These are phyloP conservation scores for Timema cristinae DNA, from an alignment of 2,888 invertebrate species.

Conservation along the genomic window DNA sequence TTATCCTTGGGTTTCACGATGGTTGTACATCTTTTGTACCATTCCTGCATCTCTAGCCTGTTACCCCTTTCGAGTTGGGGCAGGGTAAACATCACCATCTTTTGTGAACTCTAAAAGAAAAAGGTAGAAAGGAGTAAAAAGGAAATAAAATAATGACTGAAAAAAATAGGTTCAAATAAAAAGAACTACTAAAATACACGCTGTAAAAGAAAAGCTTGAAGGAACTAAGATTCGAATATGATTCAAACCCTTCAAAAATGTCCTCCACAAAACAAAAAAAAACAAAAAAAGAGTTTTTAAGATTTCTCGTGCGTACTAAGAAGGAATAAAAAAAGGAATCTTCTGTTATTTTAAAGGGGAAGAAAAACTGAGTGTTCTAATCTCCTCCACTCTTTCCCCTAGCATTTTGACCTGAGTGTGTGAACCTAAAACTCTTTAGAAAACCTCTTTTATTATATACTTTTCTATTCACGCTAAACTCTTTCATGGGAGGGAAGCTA, in stretches of 20 bases:
- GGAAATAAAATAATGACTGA: slow-evolving; percentile 8
- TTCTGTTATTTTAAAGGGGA: slow-evolving; percentile 10
- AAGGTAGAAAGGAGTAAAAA: not conserved
- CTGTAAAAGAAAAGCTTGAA: slow-evolving; percentile 12
- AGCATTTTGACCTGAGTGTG: slow-evolving; percentile 11
- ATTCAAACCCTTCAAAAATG: slow-evolving; percentile 4
- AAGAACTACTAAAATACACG: slow-evolving; percentile 11
- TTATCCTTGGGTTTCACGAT: too few relatives aligned
- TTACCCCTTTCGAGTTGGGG: not conserved
- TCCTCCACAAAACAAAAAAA: too few relatives aligned
- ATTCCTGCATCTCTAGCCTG: not conserved
- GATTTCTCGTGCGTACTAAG: slow-evolving; percentile 9
- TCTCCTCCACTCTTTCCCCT: slow-evolving; percentile 9
- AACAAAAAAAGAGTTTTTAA: slow-evolving; percentile 2
- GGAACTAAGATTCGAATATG: slow-evolving; percentile 13
- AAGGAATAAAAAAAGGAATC: not conserved
- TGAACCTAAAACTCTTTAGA: slow-evolving; percentile 12
- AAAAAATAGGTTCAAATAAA: not conserved
- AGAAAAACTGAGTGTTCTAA: slow-evolving; percentile 5
- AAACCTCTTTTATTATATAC: slow-evolving; percentile 2
- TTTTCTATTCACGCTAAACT: slow-evolving; percentile 7
- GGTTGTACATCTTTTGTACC: too few relatives aligned
- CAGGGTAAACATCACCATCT: not conserved
- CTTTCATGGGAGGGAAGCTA: slow-evolving; percentile 5
- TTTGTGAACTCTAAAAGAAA: too few relatives aligned